A percentile compares a stretch with the other conserved stretches of the same genome.
Evolutionary conservation across 2,797 vertebrate species (phyloP).

Genomic region (Psittacula echo): DNA sequence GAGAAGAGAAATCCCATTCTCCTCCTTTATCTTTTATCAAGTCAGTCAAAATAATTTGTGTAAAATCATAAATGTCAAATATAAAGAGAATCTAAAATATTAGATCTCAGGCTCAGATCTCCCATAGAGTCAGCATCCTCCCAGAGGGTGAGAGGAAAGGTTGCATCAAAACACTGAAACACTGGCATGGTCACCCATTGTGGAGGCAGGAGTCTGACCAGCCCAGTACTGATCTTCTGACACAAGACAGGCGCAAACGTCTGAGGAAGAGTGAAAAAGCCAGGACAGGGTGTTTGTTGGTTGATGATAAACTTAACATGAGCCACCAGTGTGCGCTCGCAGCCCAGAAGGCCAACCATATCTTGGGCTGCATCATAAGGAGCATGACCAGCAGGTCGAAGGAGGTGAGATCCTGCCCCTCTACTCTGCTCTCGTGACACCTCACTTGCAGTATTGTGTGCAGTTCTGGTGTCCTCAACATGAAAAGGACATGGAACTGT

Average conservation of each 20-base stretch:
- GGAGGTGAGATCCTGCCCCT: neutral
- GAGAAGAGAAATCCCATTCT: neutral
- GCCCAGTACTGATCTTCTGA: neutral
- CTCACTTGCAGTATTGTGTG: no score
- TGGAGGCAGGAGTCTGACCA: neutral
- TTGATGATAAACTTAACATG: neutral
- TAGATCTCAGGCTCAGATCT: neutral
- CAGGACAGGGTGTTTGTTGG: neutral
- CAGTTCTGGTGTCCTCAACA: no score
- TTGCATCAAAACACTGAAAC: neutral
- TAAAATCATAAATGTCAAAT: neutral
- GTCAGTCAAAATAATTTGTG: neutral
- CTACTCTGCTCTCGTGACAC: neutral
- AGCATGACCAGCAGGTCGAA: neutral
- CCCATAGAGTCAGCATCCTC: neutral
- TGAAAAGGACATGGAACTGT: no score
- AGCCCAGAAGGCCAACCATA: neutral
- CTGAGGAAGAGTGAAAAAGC: neutral
- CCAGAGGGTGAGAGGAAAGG: neutral
- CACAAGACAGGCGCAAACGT: rapidly evolving
- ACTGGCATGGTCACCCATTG: neutral
- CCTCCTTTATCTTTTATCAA: neutral
- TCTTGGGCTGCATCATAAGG: neutral
- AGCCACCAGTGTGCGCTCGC: neutral
- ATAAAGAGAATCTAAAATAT: neutral